Conservation (phyloP, 2,888 invertebrate genomes). For the Rhingia campestris region DNA sequence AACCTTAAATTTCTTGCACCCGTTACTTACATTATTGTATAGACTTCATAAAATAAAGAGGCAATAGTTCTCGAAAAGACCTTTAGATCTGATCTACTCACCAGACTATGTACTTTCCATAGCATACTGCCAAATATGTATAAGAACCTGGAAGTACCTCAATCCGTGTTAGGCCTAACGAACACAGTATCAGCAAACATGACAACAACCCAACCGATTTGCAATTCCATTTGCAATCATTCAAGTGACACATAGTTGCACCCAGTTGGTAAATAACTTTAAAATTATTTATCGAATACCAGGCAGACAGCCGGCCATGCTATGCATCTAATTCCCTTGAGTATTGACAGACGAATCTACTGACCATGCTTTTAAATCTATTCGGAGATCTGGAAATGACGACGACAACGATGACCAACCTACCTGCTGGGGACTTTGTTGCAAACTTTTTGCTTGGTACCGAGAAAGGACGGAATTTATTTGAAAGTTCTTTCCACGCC, state of each 20-base stretch:
- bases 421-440: conserved; percentile 40
- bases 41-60: no score
- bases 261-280: conserved; percentile 26
- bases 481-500: conserved; percentile 54
- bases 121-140: no score
- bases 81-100: no score
- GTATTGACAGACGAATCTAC: conserved; percentile 23
- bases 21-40: no score
- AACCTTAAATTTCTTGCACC: no score
- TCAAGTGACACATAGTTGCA: conserved; percentile 10
- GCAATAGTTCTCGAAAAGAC: no score
- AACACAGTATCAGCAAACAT: neutral
- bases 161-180: no score
- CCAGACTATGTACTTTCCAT: no score
- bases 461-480: conserved; percentile 49
- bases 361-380: conserved; percentile 9
- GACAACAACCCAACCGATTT: neutral
- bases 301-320: conserved; percentile 8
- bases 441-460: neutral
- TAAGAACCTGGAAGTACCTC: neutral
- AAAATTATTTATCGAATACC: conserved; percentile 20
- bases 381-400: conserved; percentile 4
- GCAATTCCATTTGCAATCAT: neutral
- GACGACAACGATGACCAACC: neutral
- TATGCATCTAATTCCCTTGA: conserved; percentile 27